Conservation (phyloP, 2,888 invertebrate genomes). For the Apotomis turbidana region DNA sequence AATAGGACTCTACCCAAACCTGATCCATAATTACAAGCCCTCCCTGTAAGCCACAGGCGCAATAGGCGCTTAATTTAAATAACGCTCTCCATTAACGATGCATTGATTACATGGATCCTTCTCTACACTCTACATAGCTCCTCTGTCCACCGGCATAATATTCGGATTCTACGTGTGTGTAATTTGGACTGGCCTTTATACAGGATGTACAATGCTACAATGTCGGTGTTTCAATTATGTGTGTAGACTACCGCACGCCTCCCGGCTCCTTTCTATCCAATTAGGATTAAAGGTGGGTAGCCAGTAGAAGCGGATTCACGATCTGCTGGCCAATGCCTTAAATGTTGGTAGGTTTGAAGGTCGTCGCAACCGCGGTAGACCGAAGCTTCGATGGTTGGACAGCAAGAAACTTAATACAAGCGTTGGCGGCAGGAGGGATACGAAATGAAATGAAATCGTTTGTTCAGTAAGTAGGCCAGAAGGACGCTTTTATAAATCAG, state of each 20-base stretch:
- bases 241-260: constrained; percentile 62
- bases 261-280: constrained; percentile 70
- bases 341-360: too few species aligned
- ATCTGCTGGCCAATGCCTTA: too few species aligned
- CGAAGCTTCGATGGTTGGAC: too few species aligned
- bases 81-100: constrained; percentile 27
- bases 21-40: constrained; percentile 13
- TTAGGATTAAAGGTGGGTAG: constrained; percentile 68
- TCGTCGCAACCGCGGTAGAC: too few species aligned
- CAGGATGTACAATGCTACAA: constrained; percentile 43
- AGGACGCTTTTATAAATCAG: too few species aligned
- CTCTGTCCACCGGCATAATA: constrained; percentile 26
- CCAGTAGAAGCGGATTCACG: constrained; percentile 48
- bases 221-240: constrained; percentile 67
- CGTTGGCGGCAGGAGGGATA: too few species aligned
- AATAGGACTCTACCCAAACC: neutral
- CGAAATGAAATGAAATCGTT: too few species aligned
- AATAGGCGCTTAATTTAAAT: constrained; percentile 26
- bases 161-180: constrained; percentile 26
- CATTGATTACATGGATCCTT: constrained; percentile 26
- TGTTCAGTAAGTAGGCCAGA: too few species aligned
- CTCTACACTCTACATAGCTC: constrained; percentile 3
- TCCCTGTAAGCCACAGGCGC: neutral
- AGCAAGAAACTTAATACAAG: too few species aligned
- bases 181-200: constrained; percentile 37